Base-by-base conservation (phyloP, 1,140 invertebrate species). In the Olivierus martensii region DNA sequence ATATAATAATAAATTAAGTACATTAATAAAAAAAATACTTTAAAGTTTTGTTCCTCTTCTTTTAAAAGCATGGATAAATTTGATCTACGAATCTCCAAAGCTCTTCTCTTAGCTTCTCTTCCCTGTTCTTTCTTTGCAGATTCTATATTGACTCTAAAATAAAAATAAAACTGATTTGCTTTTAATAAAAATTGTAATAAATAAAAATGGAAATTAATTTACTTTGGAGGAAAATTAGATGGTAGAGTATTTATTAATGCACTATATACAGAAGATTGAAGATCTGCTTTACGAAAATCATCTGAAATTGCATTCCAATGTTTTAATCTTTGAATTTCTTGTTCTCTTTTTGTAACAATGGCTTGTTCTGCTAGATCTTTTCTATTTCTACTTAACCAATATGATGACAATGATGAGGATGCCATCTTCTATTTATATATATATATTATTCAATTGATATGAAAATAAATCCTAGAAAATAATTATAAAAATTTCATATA, bases 351-450 rank as follows among this genome's bases (percentile, higher is more conserved):
- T 19, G 49, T 11, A 43, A 56, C 54, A 43, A 56, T 56, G 12
- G 54, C 49, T 19, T 22, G 21, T 44, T 56, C 54, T 7, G 46
- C 54, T 15, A 56, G 44, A 52, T 56, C 54, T 48, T 56, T 56
- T 15, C 49, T 49, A 14, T 52, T 47, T 28, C 39, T 35, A 11
- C 48, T 46, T 17, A 56, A 14, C 49, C 49, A 56, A 44, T 56
- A 56, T 3, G 44, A 48, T 18, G 49, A 18, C n/a, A 56, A 39
- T 17, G 54, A 28, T 6, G 17, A 15, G 12, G 39, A 28, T 4
- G 28, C 28, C 28, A 28, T 28, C 9, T 28, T 28, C 4, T 28
- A 28, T 6, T 6, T 28, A 28, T 28, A 6, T 9, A 6, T 6
- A 6, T 28, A 28, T 28, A 28, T 28, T 4, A 28, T 2, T 28